These are phyloP conservation scores for Cossypha heuglini DNA, from an alignment of 2,797 vertebrate genomes.

Conservation along the genomic window DNA sequence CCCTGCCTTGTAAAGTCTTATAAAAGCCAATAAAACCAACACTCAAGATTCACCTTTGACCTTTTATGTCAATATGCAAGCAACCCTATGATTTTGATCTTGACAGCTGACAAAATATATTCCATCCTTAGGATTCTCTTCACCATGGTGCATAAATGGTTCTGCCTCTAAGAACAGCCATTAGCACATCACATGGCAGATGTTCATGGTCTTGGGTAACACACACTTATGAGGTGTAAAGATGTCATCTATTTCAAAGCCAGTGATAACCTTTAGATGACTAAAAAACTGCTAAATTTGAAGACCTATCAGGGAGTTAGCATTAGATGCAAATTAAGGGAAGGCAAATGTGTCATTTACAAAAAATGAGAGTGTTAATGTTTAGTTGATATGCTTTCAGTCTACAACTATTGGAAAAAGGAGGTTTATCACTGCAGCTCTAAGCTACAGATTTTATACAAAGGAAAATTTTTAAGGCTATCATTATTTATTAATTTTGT, in stretches of 20 bases:
- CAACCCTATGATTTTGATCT: background rate
- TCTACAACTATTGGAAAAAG: background rate
- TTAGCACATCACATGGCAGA: background rate
- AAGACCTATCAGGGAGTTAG: background rate
- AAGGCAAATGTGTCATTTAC: background rate
- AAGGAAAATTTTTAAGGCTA: constrained; percentile 4
- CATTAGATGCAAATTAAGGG: background rate
- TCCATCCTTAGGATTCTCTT: background rate
- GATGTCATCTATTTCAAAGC: background rate
- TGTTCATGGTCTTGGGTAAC: background rate
- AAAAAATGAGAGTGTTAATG: background rate
- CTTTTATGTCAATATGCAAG: background rate
- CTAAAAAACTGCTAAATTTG: background rate
- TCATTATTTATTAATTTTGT: constrained; percentile 50
- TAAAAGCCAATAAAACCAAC: background rate
- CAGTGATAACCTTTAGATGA: background rate
- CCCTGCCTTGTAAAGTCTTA: background rate
- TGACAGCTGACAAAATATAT: background rate
- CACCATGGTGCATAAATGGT: background rate
- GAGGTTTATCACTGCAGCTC: background rate
- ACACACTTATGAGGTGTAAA: background rate
- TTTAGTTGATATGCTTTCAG: background rate
- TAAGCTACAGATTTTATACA: constrained; percentile 14
- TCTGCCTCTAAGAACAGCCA: background rate
- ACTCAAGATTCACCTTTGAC: background rate